Base-by-base conservation (phyloP, 2,888 invertebrate species). In the Megalurothrips usitatus region DNA sequence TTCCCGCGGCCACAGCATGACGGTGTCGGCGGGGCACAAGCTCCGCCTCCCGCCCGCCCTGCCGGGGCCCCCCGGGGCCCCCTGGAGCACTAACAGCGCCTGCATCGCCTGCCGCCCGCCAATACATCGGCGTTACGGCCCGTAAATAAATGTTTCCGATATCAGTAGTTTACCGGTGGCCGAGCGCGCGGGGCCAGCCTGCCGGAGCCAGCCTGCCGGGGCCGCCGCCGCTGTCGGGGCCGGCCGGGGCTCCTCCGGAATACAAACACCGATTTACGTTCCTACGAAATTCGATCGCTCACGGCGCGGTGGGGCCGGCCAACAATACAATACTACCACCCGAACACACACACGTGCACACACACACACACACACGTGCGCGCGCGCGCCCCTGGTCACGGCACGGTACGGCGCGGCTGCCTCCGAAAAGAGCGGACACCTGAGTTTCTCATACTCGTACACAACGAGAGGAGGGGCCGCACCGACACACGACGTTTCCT, bases 81-180 rank as follows among this genome's bases (percentile, higher is more conserved):
- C n/a, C n/a, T n/a, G 6, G 34, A 43, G 34, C 34, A 43, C 34
- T 43, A 43, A 43, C 34, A 43, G 34, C 34, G 34, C 34, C 34
- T 43, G 23, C 68, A 26, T 75, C 26, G 68, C 68, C 68, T 58
- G 58, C 68, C 68, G 11, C 1, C 26, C 68, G 23, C 68, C 68
- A 12, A 75, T 75, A 75, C 68, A 58, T 14, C 14, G 58, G 58
- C 58, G 26, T 75, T 75, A 75, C 14, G 17, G 23, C 26, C 68
- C 68, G 68, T 26, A 75, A 26, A 75, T 75, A 75, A 75, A 75
- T 75, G 68, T 75, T 75, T 75, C 68, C 68, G 68, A 75, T 75
- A 75, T 75, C 68, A 75, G 68, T 75, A 75, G 68, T 75, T 75
- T 75, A 75, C 58, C 58, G 58, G 34, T 43, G 34, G 34, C 34